These are phyloP conservation scores for Platycheirus rosarum DNA, from an alignment of 2,888 invertebrate species.

Conservation along the genomic window DNA sequence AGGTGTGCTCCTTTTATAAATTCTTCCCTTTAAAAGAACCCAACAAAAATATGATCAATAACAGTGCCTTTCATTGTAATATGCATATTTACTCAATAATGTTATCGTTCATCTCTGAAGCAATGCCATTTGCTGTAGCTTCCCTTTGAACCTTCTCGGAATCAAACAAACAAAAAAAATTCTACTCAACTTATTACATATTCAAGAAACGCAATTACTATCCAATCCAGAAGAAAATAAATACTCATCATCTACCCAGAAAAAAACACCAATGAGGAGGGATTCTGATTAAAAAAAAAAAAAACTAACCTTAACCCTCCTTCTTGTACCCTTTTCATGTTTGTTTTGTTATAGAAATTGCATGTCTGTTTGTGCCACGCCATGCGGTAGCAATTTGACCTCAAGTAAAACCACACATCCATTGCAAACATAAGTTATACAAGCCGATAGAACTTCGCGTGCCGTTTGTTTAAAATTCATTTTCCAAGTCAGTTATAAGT, in stretches of 20 bases:
- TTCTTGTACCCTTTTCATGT: constrained; percentile 35
- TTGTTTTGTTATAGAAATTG: constrained; percentile 58
- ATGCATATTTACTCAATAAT: constrained; percentile 31
- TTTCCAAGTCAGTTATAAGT: constrained; percentile 47
- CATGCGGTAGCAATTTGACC: constrained; percentile 65
- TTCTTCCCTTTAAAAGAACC: neutral
- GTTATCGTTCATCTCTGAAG: constrained; percentile 53
- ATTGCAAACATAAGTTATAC: neutral
- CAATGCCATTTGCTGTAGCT: constrained; percentile 36
- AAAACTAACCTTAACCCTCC: constrained; percentile 6
- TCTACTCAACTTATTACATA: constrained; percentile 44
- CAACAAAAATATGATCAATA: constrained; percentile 28
- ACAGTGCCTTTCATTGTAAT: neutral
- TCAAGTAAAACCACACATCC: constrained; percentile 30
- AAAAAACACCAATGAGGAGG: constrained; percentile 37
- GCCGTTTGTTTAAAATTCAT: constrained; percentile 62
- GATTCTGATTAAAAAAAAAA: neutral
- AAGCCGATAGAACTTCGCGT: constrained; percentile 64
- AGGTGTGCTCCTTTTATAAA: neutral
- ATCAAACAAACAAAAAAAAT: constrained; percentile 11
- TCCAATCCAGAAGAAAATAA: constrained; percentile 26
- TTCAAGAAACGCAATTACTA: constrained; percentile 68
- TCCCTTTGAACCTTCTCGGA: constrained; percentile 51
- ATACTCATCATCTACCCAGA: constrained; percentile 29
- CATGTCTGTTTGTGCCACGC: constrained; percentile 15